Base-by-base conservation (phyloP, 92 coral and sea anemone species). In the Muricea muricata region DNA sequence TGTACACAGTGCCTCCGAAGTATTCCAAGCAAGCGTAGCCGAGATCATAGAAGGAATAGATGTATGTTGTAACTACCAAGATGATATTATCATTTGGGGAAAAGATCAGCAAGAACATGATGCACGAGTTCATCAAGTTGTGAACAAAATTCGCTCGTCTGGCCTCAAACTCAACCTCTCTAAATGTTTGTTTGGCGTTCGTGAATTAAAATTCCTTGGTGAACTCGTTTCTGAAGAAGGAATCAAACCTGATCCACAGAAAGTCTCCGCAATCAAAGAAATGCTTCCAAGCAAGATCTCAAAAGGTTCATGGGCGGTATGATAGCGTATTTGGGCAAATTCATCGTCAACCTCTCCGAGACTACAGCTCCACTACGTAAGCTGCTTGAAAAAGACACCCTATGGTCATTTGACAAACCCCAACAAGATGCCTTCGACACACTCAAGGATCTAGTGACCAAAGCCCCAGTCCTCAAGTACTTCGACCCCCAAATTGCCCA, bases 21-120 rank as follows among this genome's bases (percentile, higher is more conserved):
- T n/a, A n/a, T n/a, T n/a, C n/a, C n/a, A n/a, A n/a, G n/a, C n/a
- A n/a, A n/a, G n/a, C n/a, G n/a, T n/a, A n/a, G n/a, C n/a, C n/a
- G n/a, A n/a, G n/a, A n/a, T n/a, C 76, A 69, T 69, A 69, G 11
- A 30, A 69, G 76, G 76, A 40, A 69, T 69, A 14, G 76, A 69
- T 40, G 76, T 45, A 45, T 65, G 73, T 20, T 65, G 47, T 48
- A 34, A 69, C 76, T 69, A 45, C 40, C 18, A n/a, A n/a, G n/a
- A n/a, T n/a, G n/a, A n/a, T n/a, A n/a, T n/a, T n/a, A n/a, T n/a
- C n/a, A n/a, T n/a, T n/a, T n/a, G n/a, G n/a, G n/a, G n/a, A n/a
- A n/a, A n/a, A n/a, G n/a, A n/a, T n/a, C n/a, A n/a, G n/a, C n/a
- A n/a, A n/a, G n/a, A n/a, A n/a, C n/a, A n/a, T n/a, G n/a, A n/a